phyloP scores from a whole-genome alignment of 2,113 vertebrate genomes.

The Mesembrinibis cayennensis region DNA sequence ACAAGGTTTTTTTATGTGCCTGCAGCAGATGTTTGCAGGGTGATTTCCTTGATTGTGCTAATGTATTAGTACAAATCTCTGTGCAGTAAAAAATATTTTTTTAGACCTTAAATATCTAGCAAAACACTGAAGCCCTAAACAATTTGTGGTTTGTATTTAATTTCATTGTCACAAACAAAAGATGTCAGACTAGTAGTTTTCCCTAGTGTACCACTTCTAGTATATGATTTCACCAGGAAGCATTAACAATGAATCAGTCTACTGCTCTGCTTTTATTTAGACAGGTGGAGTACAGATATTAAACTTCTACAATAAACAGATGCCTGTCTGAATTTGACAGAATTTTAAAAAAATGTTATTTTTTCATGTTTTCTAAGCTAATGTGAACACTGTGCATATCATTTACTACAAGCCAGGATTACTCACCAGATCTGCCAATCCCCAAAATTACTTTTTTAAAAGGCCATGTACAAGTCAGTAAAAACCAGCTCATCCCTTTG shows the following conservation, averaged over 20 bases:
- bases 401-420: conserved; percentile 43
- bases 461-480: conserved; percentile 41
- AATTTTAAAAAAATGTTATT: not conserved
- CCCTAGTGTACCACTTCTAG: not conserved
- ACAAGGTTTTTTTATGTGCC: not conserved
- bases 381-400: conserved; percentile 2
- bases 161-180: not conserved
- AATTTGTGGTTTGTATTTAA: not conserved
- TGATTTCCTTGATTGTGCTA: not conserved
- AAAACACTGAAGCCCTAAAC: not conserved
- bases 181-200: not conserved
- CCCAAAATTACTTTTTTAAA: conserved; percentile 57
- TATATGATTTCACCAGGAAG: conserved; percentile 17
- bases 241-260: conserved; percentile 27
- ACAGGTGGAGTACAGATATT: conserved; percentile 20
- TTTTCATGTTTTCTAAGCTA: conserved; percentile 31
- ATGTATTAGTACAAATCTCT: not conserved
- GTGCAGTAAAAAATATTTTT: not conserved
- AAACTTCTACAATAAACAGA: conserved; percentile 2
- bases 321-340: conserved; percentile 18
- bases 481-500: conserved; percentile 54
- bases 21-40: not conserved
- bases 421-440: conserved; percentile 49
- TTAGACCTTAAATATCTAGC: not conserved
- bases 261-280: conserved; percentile 12